These are phyloP conservation scores for Caerostris extrusa DNA, from an alignment of 1,140 invertebrate species.

Conservation along the genomic window DNA sequence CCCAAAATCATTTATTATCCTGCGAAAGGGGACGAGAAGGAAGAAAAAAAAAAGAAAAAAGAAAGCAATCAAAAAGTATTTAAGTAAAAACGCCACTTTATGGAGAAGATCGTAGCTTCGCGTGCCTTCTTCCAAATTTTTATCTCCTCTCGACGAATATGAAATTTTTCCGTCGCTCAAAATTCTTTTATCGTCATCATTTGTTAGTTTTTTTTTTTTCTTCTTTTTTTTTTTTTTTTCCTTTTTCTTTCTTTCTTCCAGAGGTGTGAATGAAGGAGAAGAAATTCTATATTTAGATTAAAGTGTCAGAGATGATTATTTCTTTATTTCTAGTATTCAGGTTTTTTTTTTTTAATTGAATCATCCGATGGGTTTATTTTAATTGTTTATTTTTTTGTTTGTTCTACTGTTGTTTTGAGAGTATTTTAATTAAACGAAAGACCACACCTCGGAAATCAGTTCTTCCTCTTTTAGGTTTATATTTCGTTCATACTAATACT, in stretches of 20 bases:
- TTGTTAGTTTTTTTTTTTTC: too few species aligned
- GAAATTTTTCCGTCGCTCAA: not conserved
- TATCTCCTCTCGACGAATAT: not conserved
- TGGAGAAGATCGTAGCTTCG: not conserved
- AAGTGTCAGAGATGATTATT: constrained; percentile 13
- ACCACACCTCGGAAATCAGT: too few species aligned
- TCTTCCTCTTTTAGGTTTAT: too few species aligned
- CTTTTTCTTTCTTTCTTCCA: not conserved
- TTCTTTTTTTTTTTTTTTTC: not conserved
- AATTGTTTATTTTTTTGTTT: too few species aligned
- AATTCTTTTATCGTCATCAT: too few species aligned
- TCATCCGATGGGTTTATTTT: too few species aligned
- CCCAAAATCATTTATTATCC: not conserved
- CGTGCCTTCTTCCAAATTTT: not conserved
- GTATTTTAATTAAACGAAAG: too few species aligned
- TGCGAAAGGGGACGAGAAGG: too few species aligned
- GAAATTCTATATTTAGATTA: constrained; percentile 22
- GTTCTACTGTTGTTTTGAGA: too few species aligned
- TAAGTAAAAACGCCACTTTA: not conserved
- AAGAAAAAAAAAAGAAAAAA: not conserved
- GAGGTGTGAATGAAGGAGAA: not conserved
- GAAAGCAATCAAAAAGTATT: not conserved
- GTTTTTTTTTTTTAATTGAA: too few species aligned
- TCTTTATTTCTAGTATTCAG: not conserved
- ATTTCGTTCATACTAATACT: too few species aligned